Evolutionary conservation across 2,888 invertebrate species (phyloP).

Genomic region (Hyposoter dolosus): DNA sequence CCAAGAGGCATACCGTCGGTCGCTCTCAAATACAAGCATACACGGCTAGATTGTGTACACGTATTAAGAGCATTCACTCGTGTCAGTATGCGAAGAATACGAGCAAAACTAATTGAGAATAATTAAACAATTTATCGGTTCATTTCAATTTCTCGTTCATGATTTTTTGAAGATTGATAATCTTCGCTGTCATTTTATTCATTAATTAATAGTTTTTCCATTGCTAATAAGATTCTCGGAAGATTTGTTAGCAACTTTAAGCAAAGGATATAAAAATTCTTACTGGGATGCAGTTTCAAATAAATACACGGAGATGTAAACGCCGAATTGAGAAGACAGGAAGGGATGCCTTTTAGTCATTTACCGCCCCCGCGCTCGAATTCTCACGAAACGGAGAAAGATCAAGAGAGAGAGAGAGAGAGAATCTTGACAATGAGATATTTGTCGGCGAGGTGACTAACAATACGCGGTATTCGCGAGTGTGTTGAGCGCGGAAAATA

Average conservation of each 20-base stretch:
- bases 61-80: not conserved
- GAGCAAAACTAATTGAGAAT: not conserved
- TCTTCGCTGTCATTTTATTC: not conserved
- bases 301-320: slow-evolving; percentile 49
- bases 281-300: slow-evolving; percentile 20
- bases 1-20: slow-evolving; percentile 30
- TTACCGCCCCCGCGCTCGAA: slow-evolving; percentile 42
- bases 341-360: slow-evolving; percentile 13
- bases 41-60: not conserved
- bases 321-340: slow-evolving; percentile 46
- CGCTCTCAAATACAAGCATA: not conserved
- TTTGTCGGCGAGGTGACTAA: slow-evolving; percentile 63
- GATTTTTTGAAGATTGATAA: not conserved
- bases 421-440: slow-evolving; percentile 63
- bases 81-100: not conserved
- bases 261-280: too few species aligned
- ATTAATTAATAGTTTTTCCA: not conserved
- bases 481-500: slow-evolving; percentile 6
- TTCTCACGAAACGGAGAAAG: slow-evolving; percentile 10
- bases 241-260: not conserved
- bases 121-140: not conserved
- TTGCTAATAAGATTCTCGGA: not conserved
- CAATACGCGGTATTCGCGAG: slow-evolving; percentile 43
- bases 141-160: not conserved
- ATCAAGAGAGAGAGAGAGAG: slow-evolving; percentile 19